Conservation (phyloP, 2,888 invertebrate genomes). For the Oscheius sp. region DNA sequence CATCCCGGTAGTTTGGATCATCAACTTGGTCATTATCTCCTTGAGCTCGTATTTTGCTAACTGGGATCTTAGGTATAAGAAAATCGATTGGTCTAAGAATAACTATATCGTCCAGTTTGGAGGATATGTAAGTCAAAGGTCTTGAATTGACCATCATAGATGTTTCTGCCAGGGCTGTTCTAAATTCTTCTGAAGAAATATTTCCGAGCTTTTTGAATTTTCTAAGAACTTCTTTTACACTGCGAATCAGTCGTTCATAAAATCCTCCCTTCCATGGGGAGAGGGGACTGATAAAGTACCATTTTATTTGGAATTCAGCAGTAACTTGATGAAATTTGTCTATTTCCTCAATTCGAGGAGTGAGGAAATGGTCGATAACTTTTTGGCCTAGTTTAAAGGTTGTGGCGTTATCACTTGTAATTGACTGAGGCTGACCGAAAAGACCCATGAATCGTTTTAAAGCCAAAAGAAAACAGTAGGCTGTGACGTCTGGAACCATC, state of each 20-base stretch:
- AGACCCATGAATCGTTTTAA: constrained; percentile 68
- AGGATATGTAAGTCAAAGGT: constrained; percentile 16
- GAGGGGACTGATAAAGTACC: constrained; percentile 12
- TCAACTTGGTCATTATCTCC: neutral
- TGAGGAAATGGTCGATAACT: neutral
- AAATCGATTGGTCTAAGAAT: constrained; percentile 17
- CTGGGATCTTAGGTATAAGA: neutral
- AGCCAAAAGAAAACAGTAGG: constrained; percentile 64
- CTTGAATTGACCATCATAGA: constrained; percentile 26
- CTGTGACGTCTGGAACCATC: constrained; percentile 61
- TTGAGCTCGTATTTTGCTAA: neutral
- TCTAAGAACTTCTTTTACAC: constrained; percentile 21
- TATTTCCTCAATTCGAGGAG: neutral
- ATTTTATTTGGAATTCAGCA: constrained; percentile 5
- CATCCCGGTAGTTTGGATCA: neutral
- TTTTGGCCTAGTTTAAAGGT: constrained; percentile 68
- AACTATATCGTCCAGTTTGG: neutral
- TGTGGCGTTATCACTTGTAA: constrained; percentile 70
- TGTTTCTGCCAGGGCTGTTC: constrained; percentile 15
- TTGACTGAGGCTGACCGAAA: constrained; percentile 63
- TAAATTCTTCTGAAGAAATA: neutral
- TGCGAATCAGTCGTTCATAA: constrained; percentile 24
- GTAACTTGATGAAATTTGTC: neutral
- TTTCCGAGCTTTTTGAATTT: neutral
- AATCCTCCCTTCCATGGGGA: constrained; percentile 32